Evolutionary conservation across 1,140 invertebrate genomes (phyloP).

Genomic region (Belonocnema kinseyi): DNA sequence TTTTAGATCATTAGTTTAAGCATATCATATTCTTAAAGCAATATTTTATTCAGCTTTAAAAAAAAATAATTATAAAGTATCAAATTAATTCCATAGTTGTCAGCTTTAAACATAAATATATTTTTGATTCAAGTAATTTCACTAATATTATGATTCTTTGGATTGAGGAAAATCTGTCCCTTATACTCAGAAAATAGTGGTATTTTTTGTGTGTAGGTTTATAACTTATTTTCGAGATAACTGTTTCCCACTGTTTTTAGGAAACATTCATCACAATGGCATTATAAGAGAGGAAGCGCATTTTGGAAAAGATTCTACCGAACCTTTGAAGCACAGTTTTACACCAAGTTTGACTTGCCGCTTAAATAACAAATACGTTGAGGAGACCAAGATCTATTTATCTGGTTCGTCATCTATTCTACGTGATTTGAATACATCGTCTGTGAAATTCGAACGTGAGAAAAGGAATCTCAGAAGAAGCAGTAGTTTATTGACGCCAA

Average conservation of each 20-base stretch:
- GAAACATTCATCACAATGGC: constrained; percentile 53
- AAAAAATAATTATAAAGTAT: too few relatives aligned
- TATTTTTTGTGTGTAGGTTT: constrained; percentile 27
- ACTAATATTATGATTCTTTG: too few relatives aligned
- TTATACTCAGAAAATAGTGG: not conserved
- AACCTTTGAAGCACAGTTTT: constrained; percentile 63
- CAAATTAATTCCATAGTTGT: too few relatives aligned
- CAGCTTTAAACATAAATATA: too few relatives aligned
- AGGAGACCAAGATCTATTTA: constrained; percentile 66
- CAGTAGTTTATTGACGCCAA: constrained; percentile 63
- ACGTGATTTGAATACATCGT: constrained; percentile 40
- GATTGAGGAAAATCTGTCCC: too few relatives aligned
- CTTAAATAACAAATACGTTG: constrained; percentile 69
- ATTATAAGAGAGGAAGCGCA: constrained; percentile 40
- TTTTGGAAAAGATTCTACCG: constrained; percentile 56
- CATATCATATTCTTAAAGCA: too few relatives aligned
- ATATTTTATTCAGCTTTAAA: too few relatives aligned
- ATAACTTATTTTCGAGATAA: constrained; percentile 37
- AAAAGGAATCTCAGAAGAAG: constrained; percentile 47
- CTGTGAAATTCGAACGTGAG: constrained; percentile 35
- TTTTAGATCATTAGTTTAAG: too few relatives aligned
- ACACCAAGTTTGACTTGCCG: constrained; percentile 70
- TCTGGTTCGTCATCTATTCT: constrained; percentile 63
- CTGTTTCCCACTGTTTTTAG: constrained; percentile 63
- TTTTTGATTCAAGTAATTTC: too few relatives aligned